A percentile compares a stretch with the other conserved stretches of the same genome.
Evolutionary conservation across 2,797 vertebrate genomes (phyloP).

Genomic region (Pristis pectinata): DNA sequence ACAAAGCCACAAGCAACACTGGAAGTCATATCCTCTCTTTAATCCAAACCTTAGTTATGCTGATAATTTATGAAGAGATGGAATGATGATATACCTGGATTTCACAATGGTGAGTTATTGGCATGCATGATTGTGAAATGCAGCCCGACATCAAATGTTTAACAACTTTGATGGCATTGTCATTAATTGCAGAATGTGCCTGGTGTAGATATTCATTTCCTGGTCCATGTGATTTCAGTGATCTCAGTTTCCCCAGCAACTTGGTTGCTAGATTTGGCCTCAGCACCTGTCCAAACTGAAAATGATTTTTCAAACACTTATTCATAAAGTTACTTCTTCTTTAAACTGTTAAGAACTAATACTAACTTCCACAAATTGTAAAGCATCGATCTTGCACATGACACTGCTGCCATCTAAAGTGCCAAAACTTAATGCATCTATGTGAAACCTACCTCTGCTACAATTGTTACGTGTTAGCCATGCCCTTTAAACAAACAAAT

Average conservation of each 20-base stretch:
- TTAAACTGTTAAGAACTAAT: not conserved
- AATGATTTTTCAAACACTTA: not conserved
- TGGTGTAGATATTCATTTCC: not conserved
- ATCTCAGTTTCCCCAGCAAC: not conserved
- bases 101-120: not conserved
- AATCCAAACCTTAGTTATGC: not conserved
- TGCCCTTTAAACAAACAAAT: not conserved
- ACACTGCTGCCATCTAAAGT: not conserved
- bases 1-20: not conserved
- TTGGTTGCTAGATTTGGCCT: not conserved
- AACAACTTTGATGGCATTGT: not conserved
- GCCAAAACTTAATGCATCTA: not conserved
- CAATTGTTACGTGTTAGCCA: too few species aligned
- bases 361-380: not conserved
- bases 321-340: not conserved
- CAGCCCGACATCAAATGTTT: not conserved
- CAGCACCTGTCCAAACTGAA: not conserved
- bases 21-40: not conserved
- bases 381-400: not conserved
- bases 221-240: not conserved
- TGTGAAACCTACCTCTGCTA: not conserved
- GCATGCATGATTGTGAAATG: not conserved
- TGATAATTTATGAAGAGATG: not conserved
- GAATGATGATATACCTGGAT: not conserved
- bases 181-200: not conserved